Evolutionary conservation across 92 coral and sea anemone species (phyloP), one percentile per base, ranked within the genome.

Genomic region (Porites lobata): DNA sequence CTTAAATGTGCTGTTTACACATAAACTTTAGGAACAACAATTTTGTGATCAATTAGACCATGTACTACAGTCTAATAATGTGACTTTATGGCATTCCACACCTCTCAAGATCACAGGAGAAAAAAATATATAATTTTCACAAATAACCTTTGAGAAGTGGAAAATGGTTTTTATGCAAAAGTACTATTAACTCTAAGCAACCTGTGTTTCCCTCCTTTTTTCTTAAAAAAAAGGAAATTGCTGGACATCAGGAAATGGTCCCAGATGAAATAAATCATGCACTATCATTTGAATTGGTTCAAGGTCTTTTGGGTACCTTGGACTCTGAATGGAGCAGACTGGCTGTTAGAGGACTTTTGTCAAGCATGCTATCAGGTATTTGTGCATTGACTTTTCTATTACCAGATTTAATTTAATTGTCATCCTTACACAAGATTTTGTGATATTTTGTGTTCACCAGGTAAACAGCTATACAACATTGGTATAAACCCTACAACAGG

Each of bases 321-420:
- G 72, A 68, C 72, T 68, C 72, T 22, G 72, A 68, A 68, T 68
- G 72, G 50, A 68, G 72, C 72, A 24, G 72, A 68, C 72, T 68
- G 72, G 72, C 50, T 68, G 72, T 68, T 68, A 68, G 72, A 68
- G 72, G 72, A 68, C 72, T 68, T 68, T 68, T 68, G 72, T 68
- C 72, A 22, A 68, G 72, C 47, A 68, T 68, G 72, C 47, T 68
- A 24, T 68, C 51, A 68, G 72, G 72, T 68, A 24, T 68, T 68
- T 68, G 72, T 22, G 72, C 72, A 68, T 68, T 9, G 72, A 22
- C 72, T 7, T 53, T 53, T 53, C 57, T 53, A 21, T 22, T 18
- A 68, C 72, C 47, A 68, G 72, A 24, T 68, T 68, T 21, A 68
- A 22, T 68, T 68, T 68, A 68, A 68, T 68, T 68, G 47, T 68